Base-by-base conservation (phyloP, 2,888 invertebrate species). In the Ectropis crepuscularia region DNA sequence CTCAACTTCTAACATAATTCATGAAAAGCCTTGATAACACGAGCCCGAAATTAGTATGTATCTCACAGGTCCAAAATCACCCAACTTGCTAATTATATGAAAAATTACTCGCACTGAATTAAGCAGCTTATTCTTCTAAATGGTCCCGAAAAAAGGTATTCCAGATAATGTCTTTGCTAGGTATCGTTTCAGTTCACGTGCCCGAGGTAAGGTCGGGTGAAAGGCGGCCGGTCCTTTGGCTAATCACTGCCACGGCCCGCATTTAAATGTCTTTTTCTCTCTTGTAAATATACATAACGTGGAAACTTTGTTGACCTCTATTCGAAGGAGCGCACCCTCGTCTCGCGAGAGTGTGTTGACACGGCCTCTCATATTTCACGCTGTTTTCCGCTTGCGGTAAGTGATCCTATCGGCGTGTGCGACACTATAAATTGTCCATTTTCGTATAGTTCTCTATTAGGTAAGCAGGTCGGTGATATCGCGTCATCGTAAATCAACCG, bases 401-500 rank as follows among this genome's bases (percentile, higher is more conserved):
- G 86, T 86, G 86, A 88, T 91, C 87, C 81, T 86, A 85, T 83
- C 78, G 82, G 78, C 77, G 81, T 78, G 77, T 80, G 81, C 74
- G 80, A 84, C 82, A 83, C 82, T 82, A 90, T 90, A 89, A 89
- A 89, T 89, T 87, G 86, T 80, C 81, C 81, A 81, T 85, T 88
- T 85, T 85, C 79, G 78, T 75, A 76, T 78, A 77, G 74, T 78
- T 77, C 76, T 82, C 77, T 86, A 85, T 86, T 86, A 87, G 84
- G 83, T 81, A 82, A 84, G 82, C 81, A 85, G 85, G 82, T 81
- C 78, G 81, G 75, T 75, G 76, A 83, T 89, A 88, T 87, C 87
- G 83, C 85, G 86, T 89, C 89, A 87, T 83, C 88, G 88, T 91
- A 92, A 92, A 92, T 92, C 92, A 92, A 86, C 85, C 81, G 82